Conservation (phyloP, 2,888 invertebrate genomes). For the Apeira syringaria region DNA sequence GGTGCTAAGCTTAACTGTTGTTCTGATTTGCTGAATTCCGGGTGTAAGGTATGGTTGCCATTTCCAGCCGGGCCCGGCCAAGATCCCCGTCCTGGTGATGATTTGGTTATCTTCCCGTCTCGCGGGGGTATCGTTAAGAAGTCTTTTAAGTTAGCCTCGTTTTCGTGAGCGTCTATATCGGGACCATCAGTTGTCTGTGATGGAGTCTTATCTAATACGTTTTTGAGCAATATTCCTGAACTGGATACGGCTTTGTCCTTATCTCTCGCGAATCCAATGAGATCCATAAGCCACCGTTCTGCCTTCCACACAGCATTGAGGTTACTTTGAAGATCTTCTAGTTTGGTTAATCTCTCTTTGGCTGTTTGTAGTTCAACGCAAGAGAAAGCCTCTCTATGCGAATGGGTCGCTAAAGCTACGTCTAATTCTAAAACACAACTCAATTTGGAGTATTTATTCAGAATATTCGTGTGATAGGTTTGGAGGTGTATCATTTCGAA, state of each 20-base stretch:
- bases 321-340: constrained; percentile 93
- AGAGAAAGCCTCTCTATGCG: constrained; percentile 97
- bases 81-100: constrained; percentile 90
- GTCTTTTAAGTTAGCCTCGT: constrained; percentile 66
- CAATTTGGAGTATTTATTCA: constrained; percentile 95
- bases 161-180: constrained; percentile 73
- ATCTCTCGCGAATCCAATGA: constrained; percentile 96
- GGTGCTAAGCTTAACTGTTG: constrained; percentile 86
- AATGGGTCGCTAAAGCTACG: constrained; percentile 94
- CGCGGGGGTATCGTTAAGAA: constrained; percentile 87
- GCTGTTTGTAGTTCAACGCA: constrained; percentile 93
- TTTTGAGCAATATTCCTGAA: constrained; percentile 76
- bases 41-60: constrained; percentile 77
- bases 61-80: constrained; percentile 92
- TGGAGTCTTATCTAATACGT: constrained; percentile 64
- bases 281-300: constrained; percentile 97
- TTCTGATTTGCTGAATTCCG: constrained; percentile 93
- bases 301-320: constrained; percentile 96
- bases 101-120: constrained; percentile 89
- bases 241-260: constrained; percentile 70
- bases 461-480: constrained; percentile 95
- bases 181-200: constrained; percentile 53
- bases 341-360: constrained; percentile 91
- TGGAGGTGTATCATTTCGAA: constrained; percentile 97
- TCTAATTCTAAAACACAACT: constrained; percentile 97